Evolutionary conservation across 1,140 invertebrate species (phyloP).

Genomic region (Portunus trituberculatus): DNA sequence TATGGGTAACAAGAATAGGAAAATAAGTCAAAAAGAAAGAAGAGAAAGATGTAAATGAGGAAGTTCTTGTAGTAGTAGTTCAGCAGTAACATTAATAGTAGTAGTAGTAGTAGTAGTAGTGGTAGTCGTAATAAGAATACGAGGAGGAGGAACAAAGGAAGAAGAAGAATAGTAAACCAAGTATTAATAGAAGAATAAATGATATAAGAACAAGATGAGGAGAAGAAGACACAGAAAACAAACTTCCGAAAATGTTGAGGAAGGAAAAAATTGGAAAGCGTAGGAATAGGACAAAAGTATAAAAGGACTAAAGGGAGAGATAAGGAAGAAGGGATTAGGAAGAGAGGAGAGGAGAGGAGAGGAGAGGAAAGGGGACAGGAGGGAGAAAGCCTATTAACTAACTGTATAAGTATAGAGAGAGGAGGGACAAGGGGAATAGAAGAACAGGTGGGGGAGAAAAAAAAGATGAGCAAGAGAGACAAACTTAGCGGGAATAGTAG

Average conservation of each 20-base stretch:
- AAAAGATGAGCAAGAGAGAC: not conserved
- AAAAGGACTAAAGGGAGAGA: not conserved
- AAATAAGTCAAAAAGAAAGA: no score
- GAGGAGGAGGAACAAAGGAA: no score
- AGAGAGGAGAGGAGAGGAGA: not conserved
- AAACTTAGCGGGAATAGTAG: not conserved
- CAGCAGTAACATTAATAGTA: no score
- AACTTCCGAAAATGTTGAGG: not conserved
- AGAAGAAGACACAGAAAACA: not conserved
- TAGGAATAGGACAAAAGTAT: no score
- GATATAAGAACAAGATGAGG: not conserved
- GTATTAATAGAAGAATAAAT: no score
- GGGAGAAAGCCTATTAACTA: not conserved
- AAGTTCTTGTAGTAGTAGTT: no score
- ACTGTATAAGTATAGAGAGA: not conserved
- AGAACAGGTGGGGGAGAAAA: not conserved
- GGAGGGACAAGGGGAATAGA: not conserved
- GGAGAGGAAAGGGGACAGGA: not conserved
- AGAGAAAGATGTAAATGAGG: no score
- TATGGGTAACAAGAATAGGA: not conserved
- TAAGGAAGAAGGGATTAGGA: not conserved
- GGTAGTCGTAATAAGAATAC: no score
- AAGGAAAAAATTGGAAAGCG: not conserved
- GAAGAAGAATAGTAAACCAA: no score
- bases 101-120: no score